Conservation (phyloP, 1,140 invertebrate genomes). For the Metaphire vulgaris region DNA sequence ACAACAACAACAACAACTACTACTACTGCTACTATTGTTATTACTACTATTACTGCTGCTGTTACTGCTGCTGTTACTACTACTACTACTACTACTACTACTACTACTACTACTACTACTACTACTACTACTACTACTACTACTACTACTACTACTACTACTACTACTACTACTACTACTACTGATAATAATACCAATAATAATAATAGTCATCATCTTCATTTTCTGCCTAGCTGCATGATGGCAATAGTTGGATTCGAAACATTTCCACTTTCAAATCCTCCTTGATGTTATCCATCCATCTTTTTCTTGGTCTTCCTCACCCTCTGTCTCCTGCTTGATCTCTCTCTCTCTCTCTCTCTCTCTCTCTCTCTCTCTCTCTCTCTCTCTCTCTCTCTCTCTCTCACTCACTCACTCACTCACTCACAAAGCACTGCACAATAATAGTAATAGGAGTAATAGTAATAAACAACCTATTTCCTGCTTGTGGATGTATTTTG, state of each 20-base stretch:
- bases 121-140: constrained; percentile 1
- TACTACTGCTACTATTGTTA: constrained; percentile 4
- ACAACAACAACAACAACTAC: background rate
- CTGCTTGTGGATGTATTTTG: too few relatives aligned
- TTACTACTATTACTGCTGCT: background rate
- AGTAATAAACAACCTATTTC: too few relatives aligned
- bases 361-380: too few relatives aligned
- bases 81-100: constrained; percentile 3
- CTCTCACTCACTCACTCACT: too few relatives aligned
- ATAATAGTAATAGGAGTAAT: too few relatives aligned
- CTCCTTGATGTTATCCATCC: too few relatives aligned
- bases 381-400: too few relatives aligned
- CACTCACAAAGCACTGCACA: too few relatives aligned
- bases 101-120: constrained; percentile 1
- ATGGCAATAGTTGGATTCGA: too few relatives aligned
- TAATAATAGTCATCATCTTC: background rate
- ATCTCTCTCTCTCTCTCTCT: background rate
- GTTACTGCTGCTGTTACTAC: background rate
- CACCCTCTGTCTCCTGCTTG: background rate
- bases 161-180: background rate
- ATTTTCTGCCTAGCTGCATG: too few relatives aligned
- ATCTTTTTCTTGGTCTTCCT: background rate
- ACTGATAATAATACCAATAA: background rate
- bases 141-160: background rate
- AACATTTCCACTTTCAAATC: too few relatives aligned